These are phyloP conservation scores for Hirudo medicinalis DNA, from an alignment of 1,140 invertebrate species.

Conservation along the genomic window DNA sequence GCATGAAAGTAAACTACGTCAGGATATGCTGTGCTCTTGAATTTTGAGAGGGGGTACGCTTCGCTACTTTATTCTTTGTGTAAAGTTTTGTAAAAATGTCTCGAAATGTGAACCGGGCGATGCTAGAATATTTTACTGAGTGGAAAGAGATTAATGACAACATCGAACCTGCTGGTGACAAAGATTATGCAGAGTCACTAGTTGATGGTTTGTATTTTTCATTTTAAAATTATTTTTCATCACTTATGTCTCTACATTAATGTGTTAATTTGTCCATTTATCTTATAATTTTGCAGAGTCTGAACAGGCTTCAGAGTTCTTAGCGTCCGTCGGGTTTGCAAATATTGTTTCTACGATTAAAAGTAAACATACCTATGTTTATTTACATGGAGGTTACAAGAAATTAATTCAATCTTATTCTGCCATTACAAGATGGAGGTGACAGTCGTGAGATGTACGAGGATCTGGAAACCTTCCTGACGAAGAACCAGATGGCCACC, in stretches of 20 bases:
- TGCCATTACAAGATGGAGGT: background rate
- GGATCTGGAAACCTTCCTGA: background rate
- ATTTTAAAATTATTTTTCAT: background rate
- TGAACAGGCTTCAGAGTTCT: slow-evolving; percentile 6
- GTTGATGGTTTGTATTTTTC: slow-evolving; percentile 2
- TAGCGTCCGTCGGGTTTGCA: slow-evolving; percentile 5
- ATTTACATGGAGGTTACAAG: background rate
- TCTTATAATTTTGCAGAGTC: background rate
- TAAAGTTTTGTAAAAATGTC: slow-evolving; percentile 8
- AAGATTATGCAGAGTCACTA: slow-evolving; percentile 1
- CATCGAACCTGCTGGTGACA: background rate
- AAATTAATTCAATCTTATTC: background rate
- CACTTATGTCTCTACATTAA: background rate
- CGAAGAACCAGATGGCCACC: slow-evolving; percentile 4
- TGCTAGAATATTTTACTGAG: background rate
- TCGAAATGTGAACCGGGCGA: background rate
- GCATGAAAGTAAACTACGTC: too few relatives aligned
- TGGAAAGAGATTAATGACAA: slow-evolving; percentile 4
- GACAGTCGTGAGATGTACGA: background rate
- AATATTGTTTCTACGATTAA: background rate
- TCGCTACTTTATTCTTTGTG: background rate
- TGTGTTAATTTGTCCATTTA: too few relatives aligned
- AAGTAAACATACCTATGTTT: background rate
- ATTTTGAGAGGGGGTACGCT: background rate
- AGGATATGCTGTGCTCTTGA: too few relatives aligned